phyloP scores from a whole-genome alignment of 2,113 vertebrate genomes.

The Crotalus horridus region DNA sequence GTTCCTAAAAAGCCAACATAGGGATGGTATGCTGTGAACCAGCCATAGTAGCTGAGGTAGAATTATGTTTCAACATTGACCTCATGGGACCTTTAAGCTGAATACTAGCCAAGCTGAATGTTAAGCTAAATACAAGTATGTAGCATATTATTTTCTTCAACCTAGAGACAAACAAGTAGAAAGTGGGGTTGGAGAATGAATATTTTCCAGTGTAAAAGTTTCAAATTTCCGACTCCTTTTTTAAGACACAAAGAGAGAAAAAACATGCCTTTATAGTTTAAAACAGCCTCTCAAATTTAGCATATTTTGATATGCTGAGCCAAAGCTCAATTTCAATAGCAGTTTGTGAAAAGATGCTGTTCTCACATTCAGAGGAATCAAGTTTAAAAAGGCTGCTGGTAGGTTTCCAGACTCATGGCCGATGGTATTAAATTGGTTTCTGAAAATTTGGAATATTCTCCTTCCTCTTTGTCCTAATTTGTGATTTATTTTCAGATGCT shows the following conservation, averaged over 20 bases:
- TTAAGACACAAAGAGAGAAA: not conserved
- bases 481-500: not conserved
- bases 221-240: not conserved
- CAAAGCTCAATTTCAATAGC: not conserved
- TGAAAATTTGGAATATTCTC: not conserved
- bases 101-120: not conserved
- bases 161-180: not conserved
- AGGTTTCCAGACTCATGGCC: not conserved
- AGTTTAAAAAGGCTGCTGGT: not conserved
- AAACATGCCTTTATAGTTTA: not conserved
- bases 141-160: not conserved
- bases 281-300: not conserved
- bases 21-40: not conserved
- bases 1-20: not conserved
- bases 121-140: not conserved
- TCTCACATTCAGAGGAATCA: not conserved
- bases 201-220: not conserved
- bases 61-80: not conserved
- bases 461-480: not conserved
- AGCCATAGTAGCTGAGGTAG: not conserved
- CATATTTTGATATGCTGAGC: not conserved
- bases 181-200: not conserved
- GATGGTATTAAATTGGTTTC: not conserved
- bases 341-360: not conserved
- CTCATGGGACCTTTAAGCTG: not conserved